These are phyloP conservation scores for Macroteleia sp. DNA, from an alignment of 2,888 invertebrate species.

Conservation along the genomic window DNA sequence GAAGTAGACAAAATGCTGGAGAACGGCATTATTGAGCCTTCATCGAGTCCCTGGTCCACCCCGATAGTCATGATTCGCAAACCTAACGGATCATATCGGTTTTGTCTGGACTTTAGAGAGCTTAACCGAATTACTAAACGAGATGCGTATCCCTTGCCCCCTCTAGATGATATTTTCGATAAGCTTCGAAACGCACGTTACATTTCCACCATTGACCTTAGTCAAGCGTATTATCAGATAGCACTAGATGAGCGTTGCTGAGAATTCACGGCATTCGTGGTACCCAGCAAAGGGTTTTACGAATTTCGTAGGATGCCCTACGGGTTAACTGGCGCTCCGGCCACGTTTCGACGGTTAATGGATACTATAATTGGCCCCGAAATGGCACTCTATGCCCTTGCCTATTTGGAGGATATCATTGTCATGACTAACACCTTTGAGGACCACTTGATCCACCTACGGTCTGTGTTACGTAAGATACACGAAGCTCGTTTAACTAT, in stretches of 20 bases:
- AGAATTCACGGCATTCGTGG: slow-evolving; percentile 72
- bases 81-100: not conserved
- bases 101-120: slow-evolving; percentile 72
- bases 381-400: not conserved
- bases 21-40: too few relatives aligned
- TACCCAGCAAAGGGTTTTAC: slow-evolving; percentile 67
- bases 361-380: not conserved
- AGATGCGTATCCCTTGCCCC: too few relatives aligned
- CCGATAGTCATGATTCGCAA: not conserved
- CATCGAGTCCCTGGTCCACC: too few relatives aligned
- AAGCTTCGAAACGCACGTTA: too few relatives aligned
- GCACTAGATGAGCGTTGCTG: slow-evolving; percentile 59
- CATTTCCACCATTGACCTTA: too few relatives aligned
- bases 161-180: too few relatives aligned
- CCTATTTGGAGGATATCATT: slow-evolving; percentile 12
- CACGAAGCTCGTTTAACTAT: slow-evolving; percentile 13
- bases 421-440: slow-evolving; percentile 40
- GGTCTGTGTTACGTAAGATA: slow-evolving; percentile 12
- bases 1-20: too few relatives aligned
- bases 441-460: slow-evolving; percentile 43
- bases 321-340: slow-evolving; percentile 69
- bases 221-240: slow-evolving; percentile 65
- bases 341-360: slow-evolving; percentile 67
- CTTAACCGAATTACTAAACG: slow-evolving; percentile 34
- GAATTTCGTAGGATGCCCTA: slow-evolving; percentile 74